Evolutionary conservation across 2,797 vertebrate genomes (phyloP).

Genomic region (Fratercula arctica): DNA sequence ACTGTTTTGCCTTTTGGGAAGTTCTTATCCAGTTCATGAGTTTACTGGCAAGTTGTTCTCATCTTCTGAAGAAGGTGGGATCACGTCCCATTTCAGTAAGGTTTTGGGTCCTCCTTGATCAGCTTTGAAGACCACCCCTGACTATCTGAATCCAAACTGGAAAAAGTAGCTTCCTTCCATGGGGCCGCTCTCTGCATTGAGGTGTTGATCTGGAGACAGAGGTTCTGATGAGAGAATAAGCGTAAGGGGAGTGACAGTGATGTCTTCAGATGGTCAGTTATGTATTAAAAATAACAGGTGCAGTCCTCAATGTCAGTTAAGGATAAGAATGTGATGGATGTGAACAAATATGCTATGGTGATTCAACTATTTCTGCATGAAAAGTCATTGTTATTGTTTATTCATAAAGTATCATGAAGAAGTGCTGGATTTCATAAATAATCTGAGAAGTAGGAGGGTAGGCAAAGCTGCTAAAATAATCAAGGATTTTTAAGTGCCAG

Average conservation of each 20-base stretch:
- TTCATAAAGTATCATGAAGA: not conserved
- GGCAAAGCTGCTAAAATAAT: not conserved
- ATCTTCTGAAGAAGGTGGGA: not conserved
- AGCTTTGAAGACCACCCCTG: not conserved
- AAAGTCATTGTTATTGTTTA: slow-evolving; percentile 1
- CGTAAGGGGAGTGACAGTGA: not conserved
- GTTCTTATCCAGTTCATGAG: not conserved
- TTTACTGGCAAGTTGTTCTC: not conserved
- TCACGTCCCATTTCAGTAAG: not conserved
- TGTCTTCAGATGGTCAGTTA: not conserved
- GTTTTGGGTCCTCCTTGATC: not conserved
- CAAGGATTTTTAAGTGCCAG: not conserved
- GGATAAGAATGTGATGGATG: not conserved
- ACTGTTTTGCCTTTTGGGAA: not conserved
- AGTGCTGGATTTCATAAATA: slow-evolving; percentile 7
- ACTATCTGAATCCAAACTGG: not conserved
- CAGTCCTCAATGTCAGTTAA: not conserved
- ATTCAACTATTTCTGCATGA: slow-evolving; percentile 1
- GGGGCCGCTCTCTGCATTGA: not conserved
- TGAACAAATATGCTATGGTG: not conserved
- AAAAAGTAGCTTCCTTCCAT: not conserved
- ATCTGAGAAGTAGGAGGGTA: not conserved
- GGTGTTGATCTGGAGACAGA: not conserved
- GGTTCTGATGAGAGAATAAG: not conserved
- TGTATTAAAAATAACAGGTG: slow-evolving; percentile 1